These are phyloP conservation scores for Leucoptera coffeella DNA, from an alignment of 2,888 invertebrate species.

Conservation along the genomic window DNA sequence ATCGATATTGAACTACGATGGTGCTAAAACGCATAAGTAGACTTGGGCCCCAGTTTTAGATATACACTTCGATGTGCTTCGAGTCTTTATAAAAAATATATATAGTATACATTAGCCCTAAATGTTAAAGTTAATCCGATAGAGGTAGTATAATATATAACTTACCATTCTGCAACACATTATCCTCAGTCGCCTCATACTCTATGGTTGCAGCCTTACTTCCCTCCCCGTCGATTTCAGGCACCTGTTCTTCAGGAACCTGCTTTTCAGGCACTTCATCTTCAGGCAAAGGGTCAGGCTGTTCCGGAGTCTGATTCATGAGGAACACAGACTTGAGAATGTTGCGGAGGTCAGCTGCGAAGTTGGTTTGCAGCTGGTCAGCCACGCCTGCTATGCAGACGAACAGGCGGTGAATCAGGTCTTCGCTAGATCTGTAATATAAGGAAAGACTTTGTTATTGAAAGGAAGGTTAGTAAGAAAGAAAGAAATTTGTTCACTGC, in stretches of 20 bases:
- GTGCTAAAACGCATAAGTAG: no score
- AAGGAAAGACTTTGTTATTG: background rate
- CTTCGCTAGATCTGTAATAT: constrained; percentile 81
- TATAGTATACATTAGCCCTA: no score
- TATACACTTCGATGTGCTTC: no score
- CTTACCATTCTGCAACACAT: constrained; percentile 39
- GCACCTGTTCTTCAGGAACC: constrained; percentile 15
- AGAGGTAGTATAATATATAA: no score
- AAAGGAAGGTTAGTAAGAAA: background rate
- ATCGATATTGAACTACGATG: no score
- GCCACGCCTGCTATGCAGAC: constrained; percentile 98
- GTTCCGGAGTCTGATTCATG: constrained; percentile 68
- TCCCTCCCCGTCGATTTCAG: constrained; percentile 43
- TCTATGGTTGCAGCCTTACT: constrained; percentile 1
- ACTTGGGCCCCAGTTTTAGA: no score
- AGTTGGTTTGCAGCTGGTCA: constrained; percentile 97
- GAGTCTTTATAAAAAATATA: no score
- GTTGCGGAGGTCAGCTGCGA: constrained; percentile 91
- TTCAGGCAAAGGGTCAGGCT: constrained; percentile 14
- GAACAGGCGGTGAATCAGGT: constrained; percentile 91
- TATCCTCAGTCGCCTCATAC: constrained; percentile 15
- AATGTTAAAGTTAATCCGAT: no score
- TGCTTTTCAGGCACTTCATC: constrained; percentile 8
- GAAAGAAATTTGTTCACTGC: no score
- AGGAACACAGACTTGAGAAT: constrained; percentile 93